A percentile compares a stretch with the other conserved stretches of the same genome.
Evolutionary conservation across 2,113 vertebrate species (phyloP).

Genomic region (Pelvicachromis taeniatus): DNA sequence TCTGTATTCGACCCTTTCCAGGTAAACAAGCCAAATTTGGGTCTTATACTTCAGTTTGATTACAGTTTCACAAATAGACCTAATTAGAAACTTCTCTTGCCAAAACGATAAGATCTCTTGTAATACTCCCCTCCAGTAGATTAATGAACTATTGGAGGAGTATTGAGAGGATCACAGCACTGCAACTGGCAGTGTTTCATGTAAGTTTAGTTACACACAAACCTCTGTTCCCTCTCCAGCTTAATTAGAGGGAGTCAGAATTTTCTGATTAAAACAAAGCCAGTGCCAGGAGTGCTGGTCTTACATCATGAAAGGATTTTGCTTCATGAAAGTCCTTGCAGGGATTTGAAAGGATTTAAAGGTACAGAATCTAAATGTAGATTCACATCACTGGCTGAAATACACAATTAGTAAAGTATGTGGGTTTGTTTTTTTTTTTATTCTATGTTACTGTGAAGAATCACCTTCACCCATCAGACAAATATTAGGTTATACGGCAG

Average conservation of each 20-base stretch:
- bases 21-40: not conserved
- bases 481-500: not conserved
- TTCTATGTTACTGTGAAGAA: not conserved
- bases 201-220: conserved; percentile 1
- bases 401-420: not conserved
- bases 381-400: conserved; percentile 5
- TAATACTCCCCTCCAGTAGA: not conserved
- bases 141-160: not conserved
- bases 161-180: not conserved
- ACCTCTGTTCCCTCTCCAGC: conserved; percentile 43
- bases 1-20: not conserved
- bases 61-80: not conserved
- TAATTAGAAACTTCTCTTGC: conserved; percentile 18
- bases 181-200: conserved; percentile 22
- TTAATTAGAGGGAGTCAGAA: conserved; percentile 45
- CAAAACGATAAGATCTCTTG: not conserved
- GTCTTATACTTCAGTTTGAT: not conserved
- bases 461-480: not conserved
- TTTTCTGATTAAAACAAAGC: conserved; percentile 49
- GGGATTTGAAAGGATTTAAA: conserved; percentile 24
- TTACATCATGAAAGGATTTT: conserved; percentile 37
- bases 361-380: not conserved
- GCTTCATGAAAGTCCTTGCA: not conserved
- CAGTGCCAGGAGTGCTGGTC: conserved; percentile 11
- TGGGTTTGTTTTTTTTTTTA: not conserved